phyloP scores from a whole-genome alignment of 2,113 vertebrate genomes.

The Sakesphorus luctuosus region DNA sequence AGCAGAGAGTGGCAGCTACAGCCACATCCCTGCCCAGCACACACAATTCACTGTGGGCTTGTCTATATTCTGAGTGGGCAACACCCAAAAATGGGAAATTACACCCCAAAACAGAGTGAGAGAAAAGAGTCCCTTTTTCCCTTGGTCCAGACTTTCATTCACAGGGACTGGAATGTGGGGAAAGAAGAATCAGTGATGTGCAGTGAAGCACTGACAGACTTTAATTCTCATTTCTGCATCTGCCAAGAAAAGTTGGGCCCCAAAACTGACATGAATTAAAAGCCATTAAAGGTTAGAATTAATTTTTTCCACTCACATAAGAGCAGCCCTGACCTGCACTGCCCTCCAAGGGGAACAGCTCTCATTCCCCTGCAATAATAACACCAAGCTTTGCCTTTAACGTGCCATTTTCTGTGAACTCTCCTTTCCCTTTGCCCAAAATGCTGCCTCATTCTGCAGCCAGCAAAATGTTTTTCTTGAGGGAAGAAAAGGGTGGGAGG shows the following conservation, averaged over 20 bases:
- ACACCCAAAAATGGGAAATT: background rate
- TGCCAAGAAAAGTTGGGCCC: background rate
- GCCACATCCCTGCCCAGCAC: background rate
- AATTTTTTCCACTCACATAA: background rate
- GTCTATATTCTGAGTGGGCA: background rate
- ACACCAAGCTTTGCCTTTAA: background rate
- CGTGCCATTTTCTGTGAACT: background rate
- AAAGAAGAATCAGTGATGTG: background rate
- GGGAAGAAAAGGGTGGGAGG: background rate
- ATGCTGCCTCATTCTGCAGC: background rate
- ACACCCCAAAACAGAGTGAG: background rate
- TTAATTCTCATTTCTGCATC: background rate
- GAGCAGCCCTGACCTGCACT: background rate
- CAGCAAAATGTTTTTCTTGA: conserved; percentile 30
- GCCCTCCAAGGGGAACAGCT: background rate
- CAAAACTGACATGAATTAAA: background rate
- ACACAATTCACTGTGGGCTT: background rate
- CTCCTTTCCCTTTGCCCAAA: background rate
- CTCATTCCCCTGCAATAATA: background rate
- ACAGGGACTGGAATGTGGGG: background rate
- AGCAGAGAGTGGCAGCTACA: background rate
- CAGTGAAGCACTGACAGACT: background rate
- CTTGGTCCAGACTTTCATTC: background rate
- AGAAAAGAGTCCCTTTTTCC: background rate
- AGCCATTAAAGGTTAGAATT: background rate